These are phyloP conservation scores for Clarias magur DNA, from an alignment of 2,113 vertebrate genomes.

Conservation along the genomic window DNA sequence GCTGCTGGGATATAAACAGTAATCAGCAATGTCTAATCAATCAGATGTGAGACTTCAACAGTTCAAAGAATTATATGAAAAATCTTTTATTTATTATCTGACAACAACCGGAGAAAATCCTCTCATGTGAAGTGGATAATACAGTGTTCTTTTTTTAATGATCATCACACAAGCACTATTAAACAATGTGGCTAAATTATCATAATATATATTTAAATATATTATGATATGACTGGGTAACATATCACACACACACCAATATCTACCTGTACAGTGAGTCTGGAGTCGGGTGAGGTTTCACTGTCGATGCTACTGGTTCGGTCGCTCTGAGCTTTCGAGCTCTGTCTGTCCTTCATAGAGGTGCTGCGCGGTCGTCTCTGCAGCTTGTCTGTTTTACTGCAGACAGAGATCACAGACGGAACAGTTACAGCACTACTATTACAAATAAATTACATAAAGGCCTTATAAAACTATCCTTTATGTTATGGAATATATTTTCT, in stretches of 20 bases:
- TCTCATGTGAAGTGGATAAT: not conserved
- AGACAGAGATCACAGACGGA: conserved; percentile 7
- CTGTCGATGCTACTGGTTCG: conserved; percentile 64
- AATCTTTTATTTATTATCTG: not conserved
- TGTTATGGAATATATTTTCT: not conserved
- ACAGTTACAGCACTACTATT: conserved; percentile 5
- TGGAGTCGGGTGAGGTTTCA: conserved; percentile 59
- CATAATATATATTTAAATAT: not conserved
- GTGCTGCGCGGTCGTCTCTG: conserved; percentile 57
- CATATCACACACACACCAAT: not conserved
- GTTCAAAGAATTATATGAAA: too few relatives aligned
- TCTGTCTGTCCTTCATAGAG: conserved; percentile 65
- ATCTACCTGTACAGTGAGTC: conserved; percentile 56
- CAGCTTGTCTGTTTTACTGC: conserved; percentile 62
- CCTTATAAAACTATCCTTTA: not conserved
- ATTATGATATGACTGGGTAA: not conserved
- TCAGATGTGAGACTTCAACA: not conserved
- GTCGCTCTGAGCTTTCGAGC: conserved; percentile 62
- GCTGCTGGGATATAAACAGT: not conserved
- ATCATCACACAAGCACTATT: not conserved
- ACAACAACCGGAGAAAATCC: not conserved
- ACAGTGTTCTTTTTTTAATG: not conserved
- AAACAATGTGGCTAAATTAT: not conserved
- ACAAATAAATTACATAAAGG: not conserved
- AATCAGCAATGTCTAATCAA: not conserved